These are phyloP conservation scores for Trichonephila clavipes DNA, from an alignment of 1,140 invertebrate species.

Conservation along the genomic window DNA sequence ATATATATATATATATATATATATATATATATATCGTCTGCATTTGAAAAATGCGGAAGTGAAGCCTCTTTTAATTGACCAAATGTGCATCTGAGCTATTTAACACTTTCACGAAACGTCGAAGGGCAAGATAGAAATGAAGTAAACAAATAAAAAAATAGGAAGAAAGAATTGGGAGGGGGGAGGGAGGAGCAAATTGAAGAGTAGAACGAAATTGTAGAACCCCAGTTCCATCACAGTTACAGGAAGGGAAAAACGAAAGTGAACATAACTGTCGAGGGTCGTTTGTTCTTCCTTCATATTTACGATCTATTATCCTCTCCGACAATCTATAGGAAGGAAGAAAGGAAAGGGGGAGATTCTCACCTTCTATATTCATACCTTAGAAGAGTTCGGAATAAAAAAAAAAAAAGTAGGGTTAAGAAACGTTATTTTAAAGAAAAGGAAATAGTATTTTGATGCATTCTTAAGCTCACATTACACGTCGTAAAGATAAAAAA, in stretches of 20 bases:
- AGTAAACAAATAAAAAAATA: conserved; percentile 20
- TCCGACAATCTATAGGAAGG: conserved; percentile 6
- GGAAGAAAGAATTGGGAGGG: background rate
- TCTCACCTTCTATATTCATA: conserved; percentile 20
- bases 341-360: background rate
- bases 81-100: background rate
- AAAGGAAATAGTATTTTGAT: conserved; percentile 32
- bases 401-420: background rate
- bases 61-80: background rate
- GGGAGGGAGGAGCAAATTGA: background rate
- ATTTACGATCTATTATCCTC: conserved; percentile 59
- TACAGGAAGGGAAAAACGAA: conserved; percentile 34
- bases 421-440: conserved; percentile 10
- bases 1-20: no score
- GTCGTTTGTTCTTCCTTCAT: conserved; percentile 28
- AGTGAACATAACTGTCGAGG: conserved; percentile 53
- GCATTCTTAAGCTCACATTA: conserved; percentile 22
- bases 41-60: background rate
- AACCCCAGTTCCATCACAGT: background rate
- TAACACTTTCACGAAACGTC: conserved; percentile 7
- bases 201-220: conserved; percentile 1
- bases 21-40: no score
- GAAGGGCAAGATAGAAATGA: background rate
- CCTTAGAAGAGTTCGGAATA: background rate
- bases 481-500: background rate